Conservation (phyloP, 2,888 invertebrate species). For the Kryphioiulus occultus region DNA sequence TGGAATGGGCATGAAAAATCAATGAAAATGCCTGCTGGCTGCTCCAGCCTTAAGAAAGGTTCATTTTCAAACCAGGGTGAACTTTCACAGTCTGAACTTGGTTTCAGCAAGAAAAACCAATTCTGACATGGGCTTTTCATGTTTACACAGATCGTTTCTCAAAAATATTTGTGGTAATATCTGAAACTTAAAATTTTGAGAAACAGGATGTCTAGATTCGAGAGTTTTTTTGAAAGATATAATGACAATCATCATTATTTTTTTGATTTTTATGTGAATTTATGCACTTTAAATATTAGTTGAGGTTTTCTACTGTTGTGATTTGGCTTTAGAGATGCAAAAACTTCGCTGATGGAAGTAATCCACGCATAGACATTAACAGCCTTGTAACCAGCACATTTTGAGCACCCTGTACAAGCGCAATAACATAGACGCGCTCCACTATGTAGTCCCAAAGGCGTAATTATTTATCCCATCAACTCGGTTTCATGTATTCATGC, state of each 20-base stretch:
- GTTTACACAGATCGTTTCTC: too few species aligned
- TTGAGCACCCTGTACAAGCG: not conserved
- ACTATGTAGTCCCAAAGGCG: not conserved
- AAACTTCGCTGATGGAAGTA: too few species aligned
- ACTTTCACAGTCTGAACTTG: not conserved
- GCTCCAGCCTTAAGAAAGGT: slow-evolving; percentile 20
- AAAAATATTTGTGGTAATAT: too few species aligned
- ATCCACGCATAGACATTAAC: not conserved
- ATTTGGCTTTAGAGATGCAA: too few species aligned
- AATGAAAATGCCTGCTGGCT: slow-evolving; percentile 6
- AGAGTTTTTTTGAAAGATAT: too few species aligned
- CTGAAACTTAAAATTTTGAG: too few species aligned
- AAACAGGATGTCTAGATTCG: too few species aligned
- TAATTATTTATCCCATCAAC: not conserved
- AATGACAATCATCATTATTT: too few species aligned
- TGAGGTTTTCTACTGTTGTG: too few species aligned
- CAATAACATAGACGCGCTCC: not conserved
- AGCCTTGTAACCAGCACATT: too few species aligned
- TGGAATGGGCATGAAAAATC: not conserved
- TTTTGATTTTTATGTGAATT: too few species aligned
- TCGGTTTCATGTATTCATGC: not conserved
- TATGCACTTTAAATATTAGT: too few species aligned
- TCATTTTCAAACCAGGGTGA: not conserved
- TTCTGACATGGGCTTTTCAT: not conserved
- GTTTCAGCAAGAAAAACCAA: not conserved